Evolutionary conservation across 1,140 invertebrate species (phyloP).

Genomic region (Drosophila kohkoa): DNA sequence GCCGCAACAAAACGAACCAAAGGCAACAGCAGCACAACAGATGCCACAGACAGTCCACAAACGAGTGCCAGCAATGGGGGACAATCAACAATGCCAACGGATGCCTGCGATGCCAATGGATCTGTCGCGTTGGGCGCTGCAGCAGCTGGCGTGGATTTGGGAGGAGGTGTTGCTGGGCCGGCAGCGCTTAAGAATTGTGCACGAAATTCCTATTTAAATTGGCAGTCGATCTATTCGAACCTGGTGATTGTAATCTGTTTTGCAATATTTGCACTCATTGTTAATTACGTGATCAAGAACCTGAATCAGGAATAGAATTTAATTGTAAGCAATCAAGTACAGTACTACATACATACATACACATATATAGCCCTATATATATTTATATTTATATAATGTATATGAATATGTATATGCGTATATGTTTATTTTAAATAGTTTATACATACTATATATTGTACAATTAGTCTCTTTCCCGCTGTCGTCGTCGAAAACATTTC

Average conservation of each 20-base stretch:
- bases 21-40: constrained; percentile 43
- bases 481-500: constrained; percentile 8
- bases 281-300: constrained; percentile 85
- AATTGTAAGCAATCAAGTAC: constrained; percentile 49
- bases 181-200: constrained; percentile 59
- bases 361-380: constrained; percentile 59
- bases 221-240: constrained; percentile 83
- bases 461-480: constrained; percentile 49
- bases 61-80: constrained; percentile 12
- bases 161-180: constrained; percentile 15
- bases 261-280: constrained; percentile 84
- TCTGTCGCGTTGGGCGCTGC: constrained; percentile 15
- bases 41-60: constrained; percentile 26
- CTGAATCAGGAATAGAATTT: constrained; percentile 84
- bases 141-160: constrained; percentile 35
- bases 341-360: constrained; percentile 52
- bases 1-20: constrained; percentile 47
- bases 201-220: constrained; percentile 78
- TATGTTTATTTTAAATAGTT: constrained; percentile 72
- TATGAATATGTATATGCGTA: constrained; percentile 62
- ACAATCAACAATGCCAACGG: neutral
- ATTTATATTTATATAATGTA: constrained; percentile 31
- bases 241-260: constrained; percentile 83
- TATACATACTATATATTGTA: constrained; percentile 37
- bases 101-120: constrained; percentile 38